Evolutionary conservation across 2,888 invertebrate genomes (phyloP).

Genomic region (Cerastoderma edule): DNA sequence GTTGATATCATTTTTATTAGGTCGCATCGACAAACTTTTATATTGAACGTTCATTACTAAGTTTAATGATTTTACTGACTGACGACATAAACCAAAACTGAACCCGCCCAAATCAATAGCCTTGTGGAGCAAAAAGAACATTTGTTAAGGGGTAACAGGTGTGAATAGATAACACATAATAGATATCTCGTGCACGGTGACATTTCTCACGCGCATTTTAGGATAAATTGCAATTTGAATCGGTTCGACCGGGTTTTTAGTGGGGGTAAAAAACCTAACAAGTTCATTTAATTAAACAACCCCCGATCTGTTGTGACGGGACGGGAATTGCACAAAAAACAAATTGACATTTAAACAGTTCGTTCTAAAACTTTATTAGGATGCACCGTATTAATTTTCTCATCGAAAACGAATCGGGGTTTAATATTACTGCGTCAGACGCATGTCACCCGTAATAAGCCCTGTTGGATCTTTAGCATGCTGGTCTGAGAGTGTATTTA

Average conservation of each 20-base stretch:
- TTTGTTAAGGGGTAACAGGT: too few relatives aligned
- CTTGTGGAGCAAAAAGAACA: too few relatives aligned
- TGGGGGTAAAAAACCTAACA: not conserved
- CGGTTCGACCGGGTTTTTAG: not conserved
- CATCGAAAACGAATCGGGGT: conserved; percentile 1
- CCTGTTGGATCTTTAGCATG: too few relatives aligned
- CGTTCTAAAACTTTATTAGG: not conserved
- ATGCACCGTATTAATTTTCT: conserved; percentile 7
- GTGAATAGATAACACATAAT: conserved; percentile 19
- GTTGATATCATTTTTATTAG: too few relatives aligned
- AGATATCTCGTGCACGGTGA: not conserved
- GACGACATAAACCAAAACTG: too few relatives aligned
- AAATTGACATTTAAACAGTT: conserved; percentile 11
- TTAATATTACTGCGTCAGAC: too few relatives aligned
- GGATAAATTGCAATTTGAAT: conserved; percentile 9
- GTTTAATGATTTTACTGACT: too few relatives aligned
- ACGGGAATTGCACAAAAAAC: not conserved
- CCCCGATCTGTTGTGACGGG: not conserved
- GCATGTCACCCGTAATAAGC: too few relatives aligned
- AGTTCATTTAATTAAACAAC: conserved; percentile 11
- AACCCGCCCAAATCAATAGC: too few relatives aligned
- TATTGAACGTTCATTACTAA: too few relatives aligned
- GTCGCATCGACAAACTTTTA: too few relatives aligned
- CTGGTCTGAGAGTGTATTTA: too few relatives aligned
- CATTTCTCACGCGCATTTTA: conserved; percentile 21